These are phyloP conservation scores for Melanostoma mellinum DNA, from an alignment of 2,888 invertebrate species.

Conservation along the genomic window DNA sequence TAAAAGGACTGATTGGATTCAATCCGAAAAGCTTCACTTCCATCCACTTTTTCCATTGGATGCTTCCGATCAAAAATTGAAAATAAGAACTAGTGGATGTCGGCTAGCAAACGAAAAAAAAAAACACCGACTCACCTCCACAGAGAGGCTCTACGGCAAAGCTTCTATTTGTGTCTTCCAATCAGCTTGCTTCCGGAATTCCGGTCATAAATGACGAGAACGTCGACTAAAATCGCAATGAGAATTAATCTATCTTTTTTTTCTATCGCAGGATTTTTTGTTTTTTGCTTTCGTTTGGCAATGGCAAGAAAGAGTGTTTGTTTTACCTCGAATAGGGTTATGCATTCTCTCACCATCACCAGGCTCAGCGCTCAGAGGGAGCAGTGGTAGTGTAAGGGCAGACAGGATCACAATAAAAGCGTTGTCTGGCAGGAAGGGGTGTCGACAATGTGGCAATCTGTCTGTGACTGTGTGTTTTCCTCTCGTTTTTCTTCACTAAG, in stretches of 20 bases:
- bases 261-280: conserved; percentile 23
- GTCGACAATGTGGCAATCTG: conserved; percentile 63
- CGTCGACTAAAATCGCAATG: conserved; percentile 62
- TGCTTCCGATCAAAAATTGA: conserved; percentile 53
- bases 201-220: conserved; percentile 68
- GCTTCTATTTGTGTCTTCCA: conserved; percentile 38
- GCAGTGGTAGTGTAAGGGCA: conserved; percentile 30
- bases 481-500: conserved; percentile 16
- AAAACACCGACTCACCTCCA: not conserved
- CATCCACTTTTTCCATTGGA: conserved; percentile 12
- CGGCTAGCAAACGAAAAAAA: not conserved
- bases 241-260: conserved; percentile 65
- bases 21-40: conserved; percentile 22
- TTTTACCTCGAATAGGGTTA: conserved; percentile 49
- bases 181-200: conserved; percentile 62
- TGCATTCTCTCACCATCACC: conserved; percentile 28
- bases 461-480: conserved; percentile 33
- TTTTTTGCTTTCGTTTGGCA: conserved; percentile 14
- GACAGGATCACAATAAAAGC: conserved; percentile 59
- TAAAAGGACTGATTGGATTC: conserved; percentile 40
- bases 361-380: not conserved
- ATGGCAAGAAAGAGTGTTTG: conserved; percentile 34
- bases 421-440: conserved; percentile 54
- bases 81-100: conserved; percentile 44
- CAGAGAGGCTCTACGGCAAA: not conserved